Evolutionary conservation across 2,113 vertebrate species (phyloP).

Genomic region (Pachycephala philippinensis): DNA sequence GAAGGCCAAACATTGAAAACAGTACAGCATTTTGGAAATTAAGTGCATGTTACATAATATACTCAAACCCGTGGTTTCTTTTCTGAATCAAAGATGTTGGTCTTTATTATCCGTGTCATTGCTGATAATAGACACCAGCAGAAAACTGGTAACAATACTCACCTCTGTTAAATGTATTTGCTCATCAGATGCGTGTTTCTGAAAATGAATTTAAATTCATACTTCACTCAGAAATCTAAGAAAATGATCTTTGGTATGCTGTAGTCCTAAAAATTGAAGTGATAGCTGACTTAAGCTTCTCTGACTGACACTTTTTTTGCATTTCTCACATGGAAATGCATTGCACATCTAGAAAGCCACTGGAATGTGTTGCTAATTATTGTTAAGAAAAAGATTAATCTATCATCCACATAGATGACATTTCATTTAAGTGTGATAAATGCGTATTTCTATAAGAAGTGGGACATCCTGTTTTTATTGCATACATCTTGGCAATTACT

Average conservation of each 20-base stretch:
- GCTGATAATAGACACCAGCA: not conserved
- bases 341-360: not conserved
- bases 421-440: slow-evolving; percentile 66
- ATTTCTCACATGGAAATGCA: not conserved
- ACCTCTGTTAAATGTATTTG: not conserved
- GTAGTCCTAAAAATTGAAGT: not conserved
- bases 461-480: not conserved
- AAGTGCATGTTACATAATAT: not conserved
- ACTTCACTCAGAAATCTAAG: not conserved
- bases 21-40: not conserved
- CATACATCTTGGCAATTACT: slow-evolving; percentile 41
- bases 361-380: slow-evolving; percentile 18
- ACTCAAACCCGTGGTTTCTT: not conserved
- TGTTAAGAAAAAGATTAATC: slow-evolving; percentile 36
- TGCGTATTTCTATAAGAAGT: slow-evolving; percentile 46
- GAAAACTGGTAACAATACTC: not conserved
- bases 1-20: not conserved
- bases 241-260: not conserved
- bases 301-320: not conserved
- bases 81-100: not conserved
- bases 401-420: slow-evolving; percentile 13
- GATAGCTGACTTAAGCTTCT: not conserved
- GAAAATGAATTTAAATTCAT: not conserved
- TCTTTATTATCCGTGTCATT: not conserved
- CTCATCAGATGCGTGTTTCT: not conserved